phyloP scores from a whole-genome alignment of 2,888 invertebrate genomes.

The Pseudanteris insignis region DNA sequence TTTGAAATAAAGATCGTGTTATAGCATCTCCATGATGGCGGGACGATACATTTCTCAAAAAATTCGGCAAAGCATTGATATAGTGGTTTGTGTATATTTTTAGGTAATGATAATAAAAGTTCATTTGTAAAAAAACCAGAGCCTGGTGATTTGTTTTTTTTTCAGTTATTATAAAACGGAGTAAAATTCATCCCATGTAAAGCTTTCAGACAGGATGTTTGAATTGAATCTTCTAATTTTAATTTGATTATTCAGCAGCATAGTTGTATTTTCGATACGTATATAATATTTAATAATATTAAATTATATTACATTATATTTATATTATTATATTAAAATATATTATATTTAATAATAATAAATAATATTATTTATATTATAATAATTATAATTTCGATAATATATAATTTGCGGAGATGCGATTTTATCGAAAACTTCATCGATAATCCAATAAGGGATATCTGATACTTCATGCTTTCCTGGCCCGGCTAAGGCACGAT shows the following conservation, averaged over 20 bases:
- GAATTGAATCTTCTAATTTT: not conserved
- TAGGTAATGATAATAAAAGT: not conserved
- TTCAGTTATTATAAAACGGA: not conserved
- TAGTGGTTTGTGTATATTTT: not conserved
- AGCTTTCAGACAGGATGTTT: not conserved
- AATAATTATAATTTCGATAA: too few species aligned
- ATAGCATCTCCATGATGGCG: not conserved
- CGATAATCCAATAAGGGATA: too few species aligned
- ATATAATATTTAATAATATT: too few species aligned
- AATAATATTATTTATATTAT: too few species aligned
- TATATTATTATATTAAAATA: too few species aligned
- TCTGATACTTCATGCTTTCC: not conserved
- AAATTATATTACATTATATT: too few species aligned
- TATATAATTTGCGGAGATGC: too few species aligned
- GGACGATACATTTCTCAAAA: not conserved
- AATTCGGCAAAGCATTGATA: conserved; percentile 2
- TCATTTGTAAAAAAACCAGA: conserved; percentile 12
- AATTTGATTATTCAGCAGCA: conserved; percentile 6
- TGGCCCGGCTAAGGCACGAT: not conserved
- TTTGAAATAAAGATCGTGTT: conserved; percentile 21
- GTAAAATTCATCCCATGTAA: not conserved
- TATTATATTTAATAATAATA: too few species aligned
- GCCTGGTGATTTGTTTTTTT: conserved; percentile 9
- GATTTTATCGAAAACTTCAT: conserved; percentile 9
- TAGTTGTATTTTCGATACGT: too few species aligned